phyloP scores from a whole-genome alignment of 2,113 vertebrate genomes.

The Phaethornis superciliosus region DNA sequence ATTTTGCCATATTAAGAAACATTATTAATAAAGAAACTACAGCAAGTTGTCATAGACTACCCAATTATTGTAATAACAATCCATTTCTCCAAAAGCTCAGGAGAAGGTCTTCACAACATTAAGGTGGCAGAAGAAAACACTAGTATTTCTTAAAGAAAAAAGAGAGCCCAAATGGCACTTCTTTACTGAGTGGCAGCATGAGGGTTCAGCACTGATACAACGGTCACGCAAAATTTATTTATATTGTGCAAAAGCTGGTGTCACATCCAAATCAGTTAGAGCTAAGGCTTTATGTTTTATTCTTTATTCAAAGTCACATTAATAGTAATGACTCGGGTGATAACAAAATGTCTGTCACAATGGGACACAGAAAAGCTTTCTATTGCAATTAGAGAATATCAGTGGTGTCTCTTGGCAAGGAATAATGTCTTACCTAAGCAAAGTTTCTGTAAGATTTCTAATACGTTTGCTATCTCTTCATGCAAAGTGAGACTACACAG shows the following conservation, averaged over 20 bases:
- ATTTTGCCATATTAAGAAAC: conserved; percentile 60
- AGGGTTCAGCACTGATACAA: background rate
- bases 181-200: background rate
- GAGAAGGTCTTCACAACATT: conserved; percentile 33
- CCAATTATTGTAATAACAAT: conserved; percentile 63
- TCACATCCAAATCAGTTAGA: conserved; percentile 5
- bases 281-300: background rate
- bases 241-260: background rate
- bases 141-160: background rate
- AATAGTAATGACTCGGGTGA: background rate
- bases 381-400: conserved; percentile 13
- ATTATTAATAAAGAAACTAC: conserved; percentile 74
- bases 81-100: conserved; percentile 46
- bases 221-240: background rate
- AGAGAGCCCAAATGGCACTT: background rate
- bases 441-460: background rate
- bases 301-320: background rate
- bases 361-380: background rate
- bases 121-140: background rate
- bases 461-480: background rate
- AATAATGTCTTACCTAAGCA: conserved; percentile 2
- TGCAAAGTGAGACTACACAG: background rate
- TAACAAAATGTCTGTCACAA: background rate
- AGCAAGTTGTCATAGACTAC: conserved; percentile 55
- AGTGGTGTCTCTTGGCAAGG: background rate